Conservation (phyloP, 2,797 vertebrate genomes). For the Acanthiza pusilla region DNA sequence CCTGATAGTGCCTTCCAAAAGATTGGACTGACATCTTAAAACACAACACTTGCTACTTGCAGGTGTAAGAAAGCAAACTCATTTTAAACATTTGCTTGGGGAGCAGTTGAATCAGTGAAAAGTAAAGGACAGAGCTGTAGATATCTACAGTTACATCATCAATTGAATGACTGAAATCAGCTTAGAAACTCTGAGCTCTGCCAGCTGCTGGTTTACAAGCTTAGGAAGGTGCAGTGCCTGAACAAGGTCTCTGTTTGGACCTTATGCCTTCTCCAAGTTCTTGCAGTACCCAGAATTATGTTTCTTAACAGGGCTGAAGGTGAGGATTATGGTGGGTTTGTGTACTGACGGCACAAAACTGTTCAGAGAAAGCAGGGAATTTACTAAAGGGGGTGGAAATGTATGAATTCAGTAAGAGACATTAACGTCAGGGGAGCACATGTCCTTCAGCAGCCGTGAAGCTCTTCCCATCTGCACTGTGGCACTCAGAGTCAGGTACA, state of each 20-base stretch:
- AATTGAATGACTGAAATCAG: neutral
- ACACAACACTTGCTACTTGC: neutral
- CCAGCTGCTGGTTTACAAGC: neutral
- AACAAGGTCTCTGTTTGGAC: neutral
- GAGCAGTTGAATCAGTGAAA: neutral
- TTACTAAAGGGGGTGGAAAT: neutral
- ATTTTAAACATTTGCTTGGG: neutral
- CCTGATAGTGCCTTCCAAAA: neutral
- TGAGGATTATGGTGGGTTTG: neutral
- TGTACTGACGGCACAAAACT: neutral
- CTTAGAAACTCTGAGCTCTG: neutral
- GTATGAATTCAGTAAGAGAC: neutral
- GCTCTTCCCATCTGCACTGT: neutral
- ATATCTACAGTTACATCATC: neutral
- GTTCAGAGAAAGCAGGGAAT: neutral
- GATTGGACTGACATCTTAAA: neutral
- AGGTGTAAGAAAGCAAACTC: neutral
- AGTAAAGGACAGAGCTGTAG: neutral
- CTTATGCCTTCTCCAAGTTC: neutral
- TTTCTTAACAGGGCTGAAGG: neutral
- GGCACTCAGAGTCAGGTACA: neutral
- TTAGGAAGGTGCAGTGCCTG: neutral
- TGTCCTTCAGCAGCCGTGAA: rapidly evolving
- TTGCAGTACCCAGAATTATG: neutral
- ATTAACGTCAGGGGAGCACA: neutral